A percentile compares a stretch with the other conserved stretches of the same genome.
These are phyloP conservation scores for Scomber japonicus DNA, from an alignment of 2,113 vertebrate genomes.

Conservation along the genomic window DNA sequence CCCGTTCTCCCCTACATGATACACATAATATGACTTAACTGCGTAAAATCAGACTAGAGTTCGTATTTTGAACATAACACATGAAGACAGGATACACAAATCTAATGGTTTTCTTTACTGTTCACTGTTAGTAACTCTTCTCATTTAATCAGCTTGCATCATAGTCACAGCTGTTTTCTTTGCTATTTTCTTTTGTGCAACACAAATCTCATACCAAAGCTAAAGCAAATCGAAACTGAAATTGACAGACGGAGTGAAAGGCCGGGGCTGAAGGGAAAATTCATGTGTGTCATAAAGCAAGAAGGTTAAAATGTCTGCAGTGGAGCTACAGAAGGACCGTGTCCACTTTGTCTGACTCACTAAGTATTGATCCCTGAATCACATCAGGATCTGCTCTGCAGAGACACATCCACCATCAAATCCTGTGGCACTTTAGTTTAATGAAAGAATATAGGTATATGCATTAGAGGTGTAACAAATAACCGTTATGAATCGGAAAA, in stretches of 20 bases:
- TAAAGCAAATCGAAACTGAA: neutral
- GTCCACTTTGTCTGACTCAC: conserved; percentile 16
- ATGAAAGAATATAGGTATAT: neutral
- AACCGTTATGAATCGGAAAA: too few relatives aligned
- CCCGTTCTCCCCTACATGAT: neutral
- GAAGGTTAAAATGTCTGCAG: conserved; percentile 30
- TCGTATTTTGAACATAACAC: neutral
- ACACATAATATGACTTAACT: neutral
- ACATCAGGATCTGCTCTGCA: conserved; percentile 27
- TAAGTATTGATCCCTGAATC: conserved; percentile 44
- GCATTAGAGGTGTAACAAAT: neutral
- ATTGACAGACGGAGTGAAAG: neutral
- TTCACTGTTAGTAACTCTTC: neutral
- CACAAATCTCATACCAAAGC: neutral
- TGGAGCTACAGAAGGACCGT: conserved; percentile 3
- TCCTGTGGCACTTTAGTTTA: conserved; percentile 1
- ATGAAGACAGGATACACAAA: neutral
- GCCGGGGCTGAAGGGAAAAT: neutral
- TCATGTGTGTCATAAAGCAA: conserved; percentile 29
- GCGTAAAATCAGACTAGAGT: neutral
- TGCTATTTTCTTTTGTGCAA: neutral
- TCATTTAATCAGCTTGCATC: neutral
- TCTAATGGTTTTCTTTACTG: neutral
- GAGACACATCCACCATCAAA: conserved; percentile 9
- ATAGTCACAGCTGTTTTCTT: neutral